A percentile compares a stretch with the other conserved stretches of the same genome.
phyloP scores from a whole-genome alignment of 2,113 vertebrate genomes.

The Microcebus griseorufus region DNA sequence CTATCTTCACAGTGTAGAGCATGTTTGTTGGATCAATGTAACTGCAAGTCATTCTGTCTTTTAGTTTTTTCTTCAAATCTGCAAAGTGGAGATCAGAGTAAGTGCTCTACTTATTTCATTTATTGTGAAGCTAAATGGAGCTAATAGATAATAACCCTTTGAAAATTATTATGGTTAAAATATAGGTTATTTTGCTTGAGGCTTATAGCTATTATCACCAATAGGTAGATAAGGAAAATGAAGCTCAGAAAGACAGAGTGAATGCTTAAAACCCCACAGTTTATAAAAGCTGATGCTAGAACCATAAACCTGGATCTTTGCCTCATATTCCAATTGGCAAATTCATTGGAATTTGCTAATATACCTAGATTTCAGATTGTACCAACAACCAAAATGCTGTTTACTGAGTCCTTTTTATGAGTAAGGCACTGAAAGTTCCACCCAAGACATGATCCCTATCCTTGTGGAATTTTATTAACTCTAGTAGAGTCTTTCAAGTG shows the following conservation, averaged over 20 bases:
- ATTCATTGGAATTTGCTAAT: not conserved
- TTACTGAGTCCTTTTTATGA: not conserved
- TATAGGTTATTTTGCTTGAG: not conserved
- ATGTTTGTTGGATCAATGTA: not conserved
- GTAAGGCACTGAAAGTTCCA: not conserved
- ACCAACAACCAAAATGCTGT: not conserved
- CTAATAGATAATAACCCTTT: not conserved
- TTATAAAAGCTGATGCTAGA: not conserved
- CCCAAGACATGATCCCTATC: not conserved
- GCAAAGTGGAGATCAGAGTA: slow-evolving; percentile 16
- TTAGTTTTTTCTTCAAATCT: not conserved
- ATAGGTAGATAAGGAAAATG: not conserved
- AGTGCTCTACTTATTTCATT: not conserved
- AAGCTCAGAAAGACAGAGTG: not conserved
- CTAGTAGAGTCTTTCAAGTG: not conserved
- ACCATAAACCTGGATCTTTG: not conserved
- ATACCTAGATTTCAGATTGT: not conserved
- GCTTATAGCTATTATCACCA: not conserved
- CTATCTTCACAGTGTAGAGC: not conserved
- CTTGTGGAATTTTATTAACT: not conserved
- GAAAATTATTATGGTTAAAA: slow-evolving; percentile 19
- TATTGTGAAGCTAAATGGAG: slow-evolving; percentile 11
- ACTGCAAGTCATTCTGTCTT: not conserved
- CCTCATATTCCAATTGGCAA: not conserved
- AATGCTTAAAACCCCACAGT: not conserved